Base-by-base conservation (phyloP, 2,113 vertebrate species). In the Equus przewalskii region DNA sequence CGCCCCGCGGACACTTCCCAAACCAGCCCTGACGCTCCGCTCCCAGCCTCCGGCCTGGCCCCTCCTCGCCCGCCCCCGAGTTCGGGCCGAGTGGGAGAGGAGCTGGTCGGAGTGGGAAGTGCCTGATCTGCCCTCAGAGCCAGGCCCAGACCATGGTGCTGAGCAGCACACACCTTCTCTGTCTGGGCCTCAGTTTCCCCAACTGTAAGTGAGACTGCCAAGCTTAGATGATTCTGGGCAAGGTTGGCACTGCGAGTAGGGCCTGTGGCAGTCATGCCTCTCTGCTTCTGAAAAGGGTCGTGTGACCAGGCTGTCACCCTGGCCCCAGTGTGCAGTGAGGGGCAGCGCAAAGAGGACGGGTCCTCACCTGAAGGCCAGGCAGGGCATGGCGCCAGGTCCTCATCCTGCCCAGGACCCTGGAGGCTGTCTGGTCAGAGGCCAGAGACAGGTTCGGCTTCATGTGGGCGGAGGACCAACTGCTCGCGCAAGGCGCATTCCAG, bases 161-260 rank as follows among this genome's bases (percentile, higher is more conserved):
- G 1, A 33, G 33, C 1, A 19, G 41, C 60, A 24, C 54, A 41
- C 5, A 0, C 15, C 3, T 14, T 30, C 44, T 49, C 10, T 26
- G 30, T 44, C 78, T 62, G 33, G 78, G 64, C 67, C 79, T 60
- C 22, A 1, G 65, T 49, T 51, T 80, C 69, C 73, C 69, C 65
- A 0, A 2, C 21, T 72, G 0, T n/a, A 7, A 18, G 0, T 16
- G 3, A 15, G 75, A 24, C 7, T 1, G 12, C 30, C 46, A 0
- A 0, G 10, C 56, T 15, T 30, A 10, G 21, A 0, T 2, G 44
- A 11, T 12, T 28, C 58, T 2, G 22, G n/a, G 36, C 21, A 4
- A 6, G 36, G 36, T 2, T 41, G 58, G 14, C 24, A 12, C 62
- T 46, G 10, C 2, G 0, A 2, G 18, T 2, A 12, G 76, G 28